A percentile compares a stretch with the other conserved stretches of the same genome.
Evolutionary conservation across 2,888 invertebrate genomes (phyloP).

Genomic region (Pharmacophagus antenor): DNA sequence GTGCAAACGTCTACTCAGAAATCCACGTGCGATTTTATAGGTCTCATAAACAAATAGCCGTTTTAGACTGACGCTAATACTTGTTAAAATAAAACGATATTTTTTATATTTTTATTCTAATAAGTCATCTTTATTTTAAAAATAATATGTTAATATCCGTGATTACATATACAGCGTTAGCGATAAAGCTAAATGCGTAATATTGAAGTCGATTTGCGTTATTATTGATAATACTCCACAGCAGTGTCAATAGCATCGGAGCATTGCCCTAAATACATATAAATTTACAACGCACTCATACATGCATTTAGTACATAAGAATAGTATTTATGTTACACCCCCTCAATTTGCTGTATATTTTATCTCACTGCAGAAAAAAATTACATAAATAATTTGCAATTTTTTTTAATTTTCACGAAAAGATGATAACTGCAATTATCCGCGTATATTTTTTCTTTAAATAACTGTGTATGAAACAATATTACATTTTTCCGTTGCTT

Average conservation of each 20-base stretch:
- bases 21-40: constrained; percentile 6
- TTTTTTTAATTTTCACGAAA: no score
- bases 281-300: neutral
- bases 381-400: no score
- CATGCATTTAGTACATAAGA: neutral
- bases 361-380: no score
- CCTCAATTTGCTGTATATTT: no score
- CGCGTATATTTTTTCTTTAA: no score
- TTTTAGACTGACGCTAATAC: neutral
- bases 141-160: constrained; percentile 1
- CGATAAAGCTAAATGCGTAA: constrained; percentile 16
- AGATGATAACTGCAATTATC: no score
- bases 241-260: constrained; percentile 31
- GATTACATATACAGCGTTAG: constrained; percentile 2
- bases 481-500: no score
- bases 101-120: no score
- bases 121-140: constrained; percentile 1
- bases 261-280: constrained; percentile 33
- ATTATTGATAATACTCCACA: constrained; percentile 25
- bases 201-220: constrained; percentile 21
- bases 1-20: neutral
- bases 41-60: constrained; percentile 9
- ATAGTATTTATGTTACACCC: neutral
- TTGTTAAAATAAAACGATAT: no score
- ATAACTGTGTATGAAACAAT: no score